Percentiles rank a stretch among this genome's conserved stretches.
phyloP scores from a whole-genome alignment of 1,140 invertebrate species.

The Papilio glaucus region DNA sequence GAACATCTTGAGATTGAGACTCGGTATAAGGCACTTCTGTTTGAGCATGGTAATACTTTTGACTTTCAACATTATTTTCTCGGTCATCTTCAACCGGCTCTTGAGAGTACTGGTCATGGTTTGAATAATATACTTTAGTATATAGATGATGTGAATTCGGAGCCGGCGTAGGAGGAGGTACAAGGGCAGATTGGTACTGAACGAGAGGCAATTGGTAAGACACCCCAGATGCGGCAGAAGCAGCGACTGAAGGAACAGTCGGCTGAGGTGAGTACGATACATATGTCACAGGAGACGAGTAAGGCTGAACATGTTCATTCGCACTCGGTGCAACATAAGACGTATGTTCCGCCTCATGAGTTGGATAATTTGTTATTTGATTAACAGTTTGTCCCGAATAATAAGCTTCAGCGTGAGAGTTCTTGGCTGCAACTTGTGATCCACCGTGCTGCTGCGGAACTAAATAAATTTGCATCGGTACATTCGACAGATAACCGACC shows the following conservation, averaged over 20 bases:
- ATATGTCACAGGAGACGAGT: conserved; percentile 59
- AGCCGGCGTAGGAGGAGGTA: conserved; percentile 55
- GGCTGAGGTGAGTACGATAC: conserved; percentile 61
- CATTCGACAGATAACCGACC: conserved; percentile 71
- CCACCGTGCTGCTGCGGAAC: conserved; percentile 75
- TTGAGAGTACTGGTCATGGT: not conserved
- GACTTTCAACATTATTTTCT: conserved; percentile 55
- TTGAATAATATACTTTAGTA: conserved; percentile 16
- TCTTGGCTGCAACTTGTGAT: conserved; percentile 45
- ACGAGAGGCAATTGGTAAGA: conserved; percentile 65
- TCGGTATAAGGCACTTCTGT: conserved; percentile 58
- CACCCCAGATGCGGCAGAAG: conserved; percentile 59
- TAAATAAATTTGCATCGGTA: conserved; percentile 77
- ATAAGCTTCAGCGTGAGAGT: conserved; percentile 47
- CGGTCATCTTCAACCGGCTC: conserved; percentile 54
- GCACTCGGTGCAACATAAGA: conserved; percentile 59
- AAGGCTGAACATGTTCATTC: conserved; percentile 59
- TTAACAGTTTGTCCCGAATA: conserved; percentile 46
- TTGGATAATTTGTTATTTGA: conserved; percentile 50
- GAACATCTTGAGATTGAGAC: conserved; percentile 50
- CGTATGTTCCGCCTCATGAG: conserved; percentile 54
- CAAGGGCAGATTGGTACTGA: conserved; percentile 60
- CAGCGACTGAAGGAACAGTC: conserved; percentile 54
- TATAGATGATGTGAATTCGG: conserved; percentile 48
- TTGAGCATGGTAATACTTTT: conserved; percentile 57